phyloP scores from a whole-genome alignment of 2,113 vertebrate species.

The Podarcis raffonei region DNA sequence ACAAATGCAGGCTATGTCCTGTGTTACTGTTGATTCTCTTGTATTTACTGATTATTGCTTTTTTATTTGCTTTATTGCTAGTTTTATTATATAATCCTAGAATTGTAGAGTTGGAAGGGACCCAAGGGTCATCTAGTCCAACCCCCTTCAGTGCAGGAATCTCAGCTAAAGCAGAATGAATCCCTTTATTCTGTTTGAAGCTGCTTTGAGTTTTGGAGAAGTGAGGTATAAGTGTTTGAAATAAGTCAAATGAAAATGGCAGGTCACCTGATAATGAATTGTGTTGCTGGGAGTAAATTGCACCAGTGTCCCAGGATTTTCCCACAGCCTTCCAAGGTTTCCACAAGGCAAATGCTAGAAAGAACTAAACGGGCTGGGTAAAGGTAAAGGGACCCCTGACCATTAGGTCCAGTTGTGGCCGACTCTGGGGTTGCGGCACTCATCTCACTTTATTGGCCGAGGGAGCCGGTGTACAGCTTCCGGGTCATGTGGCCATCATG shows the following conservation, averaged over 20 bases:
- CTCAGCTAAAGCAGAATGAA: too few relatives aligned
- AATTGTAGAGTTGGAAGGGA: too few relatives aligned
- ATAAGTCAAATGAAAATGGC: not conserved
- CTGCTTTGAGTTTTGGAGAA: not conserved
- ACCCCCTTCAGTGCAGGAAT: too few relatives aligned
- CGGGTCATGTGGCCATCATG: too few relatives aligned
- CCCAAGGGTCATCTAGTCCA: too few relatives aligned
- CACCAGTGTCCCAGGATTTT: not conserved
- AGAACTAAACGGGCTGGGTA: not conserved
- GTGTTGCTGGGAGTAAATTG: too few relatives aligned
- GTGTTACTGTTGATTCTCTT: too few relatives aligned
- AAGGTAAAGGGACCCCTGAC: too few relatives aligned
- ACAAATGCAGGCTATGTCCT: not conserved
- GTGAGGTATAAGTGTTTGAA: not conserved
- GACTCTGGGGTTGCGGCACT: too few relatives aligned
- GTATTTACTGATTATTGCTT: not conserved
- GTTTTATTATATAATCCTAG: not conserved
- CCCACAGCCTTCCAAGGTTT: not conserved
- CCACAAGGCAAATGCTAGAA: not conserved
- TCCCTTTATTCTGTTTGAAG: not conserved
- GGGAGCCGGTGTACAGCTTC: too few relatives aligned
- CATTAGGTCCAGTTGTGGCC: accelerated
- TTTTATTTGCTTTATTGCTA: not conserved
- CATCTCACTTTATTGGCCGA: too few relatives aligned
- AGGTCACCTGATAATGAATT: not conserved